Evolutionary conservation across 2,797 vertebrate genomes (phyloP).

Genomic region (Crenichthys baileyi): DNA sequence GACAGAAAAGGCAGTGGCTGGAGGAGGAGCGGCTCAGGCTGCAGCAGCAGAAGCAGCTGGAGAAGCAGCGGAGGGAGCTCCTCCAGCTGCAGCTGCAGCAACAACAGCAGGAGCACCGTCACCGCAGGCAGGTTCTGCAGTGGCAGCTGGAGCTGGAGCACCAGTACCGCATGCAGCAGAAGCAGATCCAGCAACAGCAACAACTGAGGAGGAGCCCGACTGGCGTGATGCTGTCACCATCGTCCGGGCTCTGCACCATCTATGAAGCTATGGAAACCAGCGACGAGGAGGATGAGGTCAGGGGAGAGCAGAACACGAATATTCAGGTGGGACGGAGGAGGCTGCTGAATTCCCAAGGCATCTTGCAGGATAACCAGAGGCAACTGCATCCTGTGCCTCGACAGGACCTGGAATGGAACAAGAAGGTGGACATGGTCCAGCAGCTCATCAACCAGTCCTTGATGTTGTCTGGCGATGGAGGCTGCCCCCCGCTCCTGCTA

Average conservation of each 20-base stretch:
- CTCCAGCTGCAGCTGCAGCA: slow-evolving; percentile 78
- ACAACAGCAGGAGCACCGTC: slow-evolving; percentile 75
- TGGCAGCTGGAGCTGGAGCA: slow-evolving; percentile 79
- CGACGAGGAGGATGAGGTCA: slow-evolving; percentile 77
- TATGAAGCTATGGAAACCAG: slow-evolving; percentile 88
- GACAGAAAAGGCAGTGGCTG: slow-evolving; percentile 71
- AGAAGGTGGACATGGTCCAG: slow-evolving; percentile 86
- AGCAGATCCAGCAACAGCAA: slow-evolving; percentile 75
- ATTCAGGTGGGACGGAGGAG: slow-evolving; percentile 25
- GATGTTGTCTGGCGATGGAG: slow-evolving; percentile 78
- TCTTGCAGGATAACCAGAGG: slow-evolving; percentile 30
- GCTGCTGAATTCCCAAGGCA: not conserved
- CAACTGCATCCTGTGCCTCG: slow-evolving; percentile 56
- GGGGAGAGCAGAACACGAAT: slow-evolving; percentile 46
- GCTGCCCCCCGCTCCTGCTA: slow-evolving; percentile 76
- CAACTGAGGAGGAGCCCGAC: slow-evolving; percentile 70
- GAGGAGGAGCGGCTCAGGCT: slow-evolving; percentile 71
- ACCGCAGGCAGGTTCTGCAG: slow-evolving; percentile 75
- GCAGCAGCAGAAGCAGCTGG: slow-evolving; percentile 76
- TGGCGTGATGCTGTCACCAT: slow-evolving; percentile 75
- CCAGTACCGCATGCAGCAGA: slow-evolving; percentile 78
- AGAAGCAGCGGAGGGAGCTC: slow-evolving; percentile 78
- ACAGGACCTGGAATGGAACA: slow-evolving; percentile 75
- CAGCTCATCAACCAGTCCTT: slow-evolving; percentile 89
- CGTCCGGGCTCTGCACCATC: slow-evolving; percentile 90